Evolutionary conservation across 2,113 vertebrate species (phyloP), one percentile per base, ranked within the genome.

Genomic region (Ranitomeya variabilis): DNA sequence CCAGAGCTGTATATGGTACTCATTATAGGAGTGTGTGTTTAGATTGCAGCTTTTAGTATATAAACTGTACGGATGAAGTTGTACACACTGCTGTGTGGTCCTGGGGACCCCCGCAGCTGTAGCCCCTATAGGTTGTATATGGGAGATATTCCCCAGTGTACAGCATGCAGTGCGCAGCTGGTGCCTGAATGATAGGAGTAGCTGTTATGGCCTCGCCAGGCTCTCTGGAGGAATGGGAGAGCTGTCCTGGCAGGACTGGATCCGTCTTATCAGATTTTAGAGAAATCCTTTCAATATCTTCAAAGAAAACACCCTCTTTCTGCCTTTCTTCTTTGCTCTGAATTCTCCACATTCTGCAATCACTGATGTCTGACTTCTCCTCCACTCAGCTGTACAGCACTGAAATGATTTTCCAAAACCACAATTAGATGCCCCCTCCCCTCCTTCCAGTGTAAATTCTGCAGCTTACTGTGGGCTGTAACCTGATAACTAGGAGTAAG

Each of bases 11-110:
- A 52, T 76, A 76, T 76, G 73, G 37, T 19, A 11, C 31, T 74
- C 31, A 26, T 80, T 76, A 52, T 52, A 19, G 7, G 71, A 23
- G 62, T 23, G 10, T 66, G 37, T 69, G 62, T 83, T 84, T 69
- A 55, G 13, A 55, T 26, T 37, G 57, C 19, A 81, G 45, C 45
- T 71, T 55, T 55, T 52, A 7, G 14, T 26, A 2, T 84, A 55
- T 64, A 84, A 55, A 84, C 64, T 45, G 23, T 37, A 54, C 0
- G 69, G 15, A 69, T 67, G 4, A 52, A 26, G 81, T 83, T 67
- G 62, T 83, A 83, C 45, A 83, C 62, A 67, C n/a, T 26, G n/a
- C 45, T 69, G 82, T 84, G 82, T 84, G 82, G 82, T 84, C 80
- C 66, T 69, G 55, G 55, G 45, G 80, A n/a, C n/a, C n/a, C n/a